Percentiles rank a stretch among this genome's conserved stretches.
phyloP scores from a whole-genome alignment of 2,797 vertebrate genomes.

The Hozukius guyotensis region DNA sequence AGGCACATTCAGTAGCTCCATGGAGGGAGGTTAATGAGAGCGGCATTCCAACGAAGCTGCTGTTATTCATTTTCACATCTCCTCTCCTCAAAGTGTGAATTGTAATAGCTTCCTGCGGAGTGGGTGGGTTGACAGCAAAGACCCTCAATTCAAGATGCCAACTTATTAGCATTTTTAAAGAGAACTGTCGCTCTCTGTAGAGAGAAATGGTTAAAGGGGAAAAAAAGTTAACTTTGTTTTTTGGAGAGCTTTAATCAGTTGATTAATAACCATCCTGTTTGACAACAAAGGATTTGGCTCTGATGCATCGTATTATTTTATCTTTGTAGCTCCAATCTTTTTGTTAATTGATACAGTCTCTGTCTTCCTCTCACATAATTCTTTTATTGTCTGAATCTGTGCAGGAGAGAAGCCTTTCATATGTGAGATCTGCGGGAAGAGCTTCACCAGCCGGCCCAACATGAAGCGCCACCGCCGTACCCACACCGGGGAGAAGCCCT shows the following conservation, averaged over 20 bases:
- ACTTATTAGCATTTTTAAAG: conserved; percentile 65
- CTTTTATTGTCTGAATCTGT: conserved; percentile 16
- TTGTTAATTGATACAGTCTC: background rate
- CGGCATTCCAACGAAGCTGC: conserved; percentile 62
- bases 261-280: conserved; percentile 6
- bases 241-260: background rate
- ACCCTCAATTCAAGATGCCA: conserved; percentile 66
- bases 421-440: conserved; percentile 98
- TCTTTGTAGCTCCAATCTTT: background rate
- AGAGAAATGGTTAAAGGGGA: background rate
- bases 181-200: conserved; percentile 18
- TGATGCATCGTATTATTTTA: background rate
- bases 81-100: conserved; percentile 71
- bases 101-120: conserved; percentile 75
- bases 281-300: conserved; percentile 1
- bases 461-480: conserved; percentile 97
- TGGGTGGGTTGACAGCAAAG: conserved; percentile 73
- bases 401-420: conserved; percentile 98
- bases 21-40: conserved; percentile 81
- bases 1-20: conserved; percentile 71
- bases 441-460: conserved; percentile 98
- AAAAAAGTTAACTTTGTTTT: conserved; percentile 37
- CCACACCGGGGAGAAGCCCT: conserved; percentile 97
- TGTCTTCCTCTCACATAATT: background rate
- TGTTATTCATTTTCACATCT: conserved; percentile 77